phyloP scores from a whole-genome alignment of 2,797 vertebrate genomes.

The Tragelaphus eurycerus region DNA sequence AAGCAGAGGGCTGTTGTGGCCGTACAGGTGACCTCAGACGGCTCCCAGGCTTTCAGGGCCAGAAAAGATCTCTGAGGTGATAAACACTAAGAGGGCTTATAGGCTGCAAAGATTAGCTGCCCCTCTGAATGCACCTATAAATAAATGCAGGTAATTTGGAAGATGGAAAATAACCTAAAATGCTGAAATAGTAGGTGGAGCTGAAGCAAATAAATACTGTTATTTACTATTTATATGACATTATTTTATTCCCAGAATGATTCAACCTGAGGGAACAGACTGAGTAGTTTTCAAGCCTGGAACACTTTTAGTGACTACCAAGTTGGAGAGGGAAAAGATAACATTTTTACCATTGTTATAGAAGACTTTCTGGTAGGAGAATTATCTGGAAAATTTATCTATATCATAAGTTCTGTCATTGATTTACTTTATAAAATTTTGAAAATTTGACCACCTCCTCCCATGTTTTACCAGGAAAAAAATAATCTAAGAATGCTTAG shows the following conservation, averaged over 20 bases:
- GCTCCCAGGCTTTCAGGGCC: neutral
- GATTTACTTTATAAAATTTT: neutral
- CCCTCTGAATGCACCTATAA: neutral
- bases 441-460: neutral
- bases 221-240: constrained; percentile 2
- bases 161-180: neutral
- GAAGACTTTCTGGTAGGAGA: neutral
- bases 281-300: constrained; percentile 13
- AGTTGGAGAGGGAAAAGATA: neutral
- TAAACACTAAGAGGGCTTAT: neutral
- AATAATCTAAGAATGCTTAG: neutral
- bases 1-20: neutral
- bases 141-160: constrained; percentile 17
- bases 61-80: neutral
- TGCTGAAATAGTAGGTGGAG: neutral
- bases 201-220: constrained; percentile 35
- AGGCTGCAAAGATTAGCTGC: neutral
- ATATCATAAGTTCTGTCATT: constrained; percentile 1
- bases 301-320: neutral
- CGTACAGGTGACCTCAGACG: neutral
- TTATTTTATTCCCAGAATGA: neutral
- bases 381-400: neutral
- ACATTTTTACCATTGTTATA: neutral
- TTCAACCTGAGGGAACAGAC: neutral
- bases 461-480: neutral